These are phyloP conservation scores for Caerostris darwini DNA, from an alignment of 1,140 invertebrate genomes.

Conservation along the genomic window DNA sequence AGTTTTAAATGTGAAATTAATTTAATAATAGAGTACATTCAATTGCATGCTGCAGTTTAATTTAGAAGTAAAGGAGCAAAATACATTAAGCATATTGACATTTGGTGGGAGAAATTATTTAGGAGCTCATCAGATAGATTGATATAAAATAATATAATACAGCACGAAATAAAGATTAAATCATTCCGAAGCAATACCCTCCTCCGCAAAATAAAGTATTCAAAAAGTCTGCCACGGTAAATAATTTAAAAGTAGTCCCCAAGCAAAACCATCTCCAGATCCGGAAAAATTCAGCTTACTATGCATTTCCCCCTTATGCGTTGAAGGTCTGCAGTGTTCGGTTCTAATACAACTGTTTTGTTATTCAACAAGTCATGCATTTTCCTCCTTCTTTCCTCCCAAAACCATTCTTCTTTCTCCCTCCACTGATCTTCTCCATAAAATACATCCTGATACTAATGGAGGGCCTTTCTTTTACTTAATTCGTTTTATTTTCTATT, in stretches of 20 bases:
- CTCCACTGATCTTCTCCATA: constrained; percentile 59
- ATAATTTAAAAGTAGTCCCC: constrained; percentile 6
- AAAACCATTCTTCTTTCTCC: constrained; percentile 45
- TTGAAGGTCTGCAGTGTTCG: constrained; percentile 28
- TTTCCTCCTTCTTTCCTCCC: constrained; percentile 42
- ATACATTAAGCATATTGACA: no score
- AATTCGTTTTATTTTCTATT: constrained; percentile 70
- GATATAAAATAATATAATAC: no score
- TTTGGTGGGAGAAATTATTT: no score
- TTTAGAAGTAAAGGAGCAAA: no score
- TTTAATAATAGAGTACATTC: no score
- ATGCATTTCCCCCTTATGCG: constrained; percentile 46
- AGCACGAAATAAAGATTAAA: neutral
- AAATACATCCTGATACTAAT: constrained; percentile 73
- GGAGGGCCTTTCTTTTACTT: constrained; percentile 72
- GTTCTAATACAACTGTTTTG: constrained; percentile 65
- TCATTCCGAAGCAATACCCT: neutral
- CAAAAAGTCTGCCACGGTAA: constrained; percentile 24
- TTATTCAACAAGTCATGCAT: constrained; percentile 76
- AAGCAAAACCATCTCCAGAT: neutral
- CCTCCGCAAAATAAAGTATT: constrained; percentile 8
- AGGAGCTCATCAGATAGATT: no score
- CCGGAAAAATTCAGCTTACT: constrained; percentile 29
- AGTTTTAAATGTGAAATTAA: no score
- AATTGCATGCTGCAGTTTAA: no score